Conservation (phyloP, 2,797 vertebrate species). For the Acrossocheilus fasciatus region DNA sequence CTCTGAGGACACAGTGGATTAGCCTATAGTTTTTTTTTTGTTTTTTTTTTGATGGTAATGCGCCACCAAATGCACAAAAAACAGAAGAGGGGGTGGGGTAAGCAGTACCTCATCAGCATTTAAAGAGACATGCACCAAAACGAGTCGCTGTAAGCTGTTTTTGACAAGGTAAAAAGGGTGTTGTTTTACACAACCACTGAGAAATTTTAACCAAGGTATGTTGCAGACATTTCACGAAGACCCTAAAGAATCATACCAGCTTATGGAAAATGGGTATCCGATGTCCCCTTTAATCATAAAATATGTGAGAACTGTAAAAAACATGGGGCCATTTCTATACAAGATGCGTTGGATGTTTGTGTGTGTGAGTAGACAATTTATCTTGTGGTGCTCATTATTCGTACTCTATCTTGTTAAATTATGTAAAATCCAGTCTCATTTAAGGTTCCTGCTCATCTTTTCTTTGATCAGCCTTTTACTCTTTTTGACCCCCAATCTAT, state of each 20-base stretch:
- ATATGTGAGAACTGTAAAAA: not conserved
- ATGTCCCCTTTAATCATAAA: not conserved
- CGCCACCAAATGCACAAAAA: too few species aligned
- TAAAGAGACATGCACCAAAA: too few species aligned
- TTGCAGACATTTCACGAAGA: too few species aligned
- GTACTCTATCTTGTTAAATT: not conserved
- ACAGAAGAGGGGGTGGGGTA: too few species aligned
- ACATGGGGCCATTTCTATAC: not conserved
- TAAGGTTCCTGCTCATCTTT: not conserved
- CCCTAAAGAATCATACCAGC: not conserved
- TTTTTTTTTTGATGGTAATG: too few species aligned
- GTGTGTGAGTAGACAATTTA: not conserved
- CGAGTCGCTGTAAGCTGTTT: too few species aligned
- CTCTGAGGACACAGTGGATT: too few species aligned
- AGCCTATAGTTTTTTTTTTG: too few species aligned
- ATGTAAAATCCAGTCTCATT: conserved; percentile 27
- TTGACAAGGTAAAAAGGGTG: too few species aligned
- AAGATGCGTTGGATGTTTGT: not conserved
- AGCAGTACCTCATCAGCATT: too few species aligned
- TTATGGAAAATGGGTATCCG: not conserved
- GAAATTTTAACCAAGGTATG: too few species aligned
- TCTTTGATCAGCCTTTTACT: conserved; percentile 6
- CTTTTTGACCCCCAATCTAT: not conserved
- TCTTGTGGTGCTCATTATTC: conserved; percentile 15
- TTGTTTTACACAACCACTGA: too few species aligned